Evolutionary conservation across 2,113 vertebrate species (phyloP).

Genomic region (Psilopogon haemacephalus): DNA sequence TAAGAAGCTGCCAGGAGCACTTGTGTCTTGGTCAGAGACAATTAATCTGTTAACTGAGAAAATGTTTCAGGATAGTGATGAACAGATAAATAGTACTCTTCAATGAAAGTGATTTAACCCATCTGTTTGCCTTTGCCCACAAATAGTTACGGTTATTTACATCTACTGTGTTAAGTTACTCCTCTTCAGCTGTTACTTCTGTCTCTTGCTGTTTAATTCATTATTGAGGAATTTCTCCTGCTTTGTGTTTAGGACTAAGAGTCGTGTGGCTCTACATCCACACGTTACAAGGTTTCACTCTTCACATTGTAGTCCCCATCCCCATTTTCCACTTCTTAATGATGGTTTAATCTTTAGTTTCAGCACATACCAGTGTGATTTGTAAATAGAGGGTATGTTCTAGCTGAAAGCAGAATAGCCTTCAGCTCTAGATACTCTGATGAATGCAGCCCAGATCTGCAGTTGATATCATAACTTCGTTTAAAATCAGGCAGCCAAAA

Average conservation of each 20-base stretch:
- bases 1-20: background rate
- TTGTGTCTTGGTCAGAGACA: background rate
- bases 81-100: background rate
- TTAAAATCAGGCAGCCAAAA: background rate
- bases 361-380: rapidly evolving
- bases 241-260: background rate
- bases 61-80: background rate
- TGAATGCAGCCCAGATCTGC: background rate
- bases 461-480: background rate
- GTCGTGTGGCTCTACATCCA: rapidly evolving
- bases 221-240: background rate
- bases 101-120: background rate
- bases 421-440: background rate
- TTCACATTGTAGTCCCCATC: background rate
- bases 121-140: background rate
- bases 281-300: background rate
- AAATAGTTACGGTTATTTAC: background rate
- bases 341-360: background rate
- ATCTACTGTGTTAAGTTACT: background rate
- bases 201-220: background rate
- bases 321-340: background rate
- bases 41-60: background rate
- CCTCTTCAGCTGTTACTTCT: background rate
- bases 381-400: background rate
- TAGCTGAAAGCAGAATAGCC: background rate